Base-by-base conservation (phyloP, 2,888 invertebrate genomes). In the Serripes groenlandicus region DNA sequence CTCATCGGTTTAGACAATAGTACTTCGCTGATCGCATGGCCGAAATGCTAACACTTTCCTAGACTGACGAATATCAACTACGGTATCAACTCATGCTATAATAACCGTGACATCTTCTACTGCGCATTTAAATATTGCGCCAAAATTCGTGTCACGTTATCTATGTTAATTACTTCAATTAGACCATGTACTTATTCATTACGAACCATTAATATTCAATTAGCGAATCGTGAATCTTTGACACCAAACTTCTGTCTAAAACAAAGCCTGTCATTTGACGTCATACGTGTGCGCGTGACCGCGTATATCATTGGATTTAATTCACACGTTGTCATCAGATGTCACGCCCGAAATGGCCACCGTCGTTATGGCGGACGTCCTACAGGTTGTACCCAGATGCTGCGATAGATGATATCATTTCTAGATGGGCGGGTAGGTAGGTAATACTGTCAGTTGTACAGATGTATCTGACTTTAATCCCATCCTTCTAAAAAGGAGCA, bases 261-360 rank as follows among this genome's bases (percentile, higher is more conserved):
- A 85, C 85, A 85, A 85, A 78, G 78, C 72, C 37, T 85, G 85
- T 78, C 85, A 85, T 75, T 54, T 75, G 42, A 58, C 37, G 37
- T 54, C 56, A 34, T 68, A 54, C 34, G 15, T 66, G 49, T 37
- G 54, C 66, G 32, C 52, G 52, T 49, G 75, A 71, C 69, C 42
- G 49, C 34, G 72, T 74, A 66, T 52, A 70, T 78, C 62, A 81
- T 81, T 78, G 62, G 66, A 42, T 60, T 56, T 49, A 69, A 32
- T 83, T 83, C 76, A 73, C 86, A 78, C 83, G 32, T 62, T 86
- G 86, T 76, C 83, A 77, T 58, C 42, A 75, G 62, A 79, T 71
- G 56, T 71, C 71, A 71, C 54, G 58, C 66, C 35, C 66, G 34
- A 62, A 62, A 62, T 34, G 62, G 62, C 34, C 0, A 34, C 30